Base-by-base conservation (phyloP, 2,113 vertebrate genomes). In the Chionodraco myersi region DNA sequence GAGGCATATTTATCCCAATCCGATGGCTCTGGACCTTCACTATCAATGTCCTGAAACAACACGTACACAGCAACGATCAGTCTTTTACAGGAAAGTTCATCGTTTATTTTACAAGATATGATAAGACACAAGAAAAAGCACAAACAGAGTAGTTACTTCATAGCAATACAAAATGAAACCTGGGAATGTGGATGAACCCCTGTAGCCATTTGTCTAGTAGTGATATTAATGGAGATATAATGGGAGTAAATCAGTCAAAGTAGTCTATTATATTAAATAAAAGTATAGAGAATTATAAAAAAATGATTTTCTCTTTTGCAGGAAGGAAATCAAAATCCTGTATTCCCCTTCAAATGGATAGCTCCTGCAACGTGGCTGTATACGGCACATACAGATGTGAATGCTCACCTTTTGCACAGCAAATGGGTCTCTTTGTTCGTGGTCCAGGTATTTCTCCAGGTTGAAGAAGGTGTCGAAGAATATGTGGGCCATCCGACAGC, bases 391-490 rank as follows among this genome's bases (percentile, higher is more conserved):
- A 59, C 23, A 26, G 36, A n/a, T 36, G 36, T 5, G 75, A 10
- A 45, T 62, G 34, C 68, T 30, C 93, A 99, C 98, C 98, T 99
- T 99, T 92, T 99, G 98, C 91, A 99, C 94, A 64, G 97, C 97
- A 95, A 99, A 99, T 48, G 98, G 98, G 94, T 99, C 98, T 92
- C 97, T 96, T 91, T 99, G 98, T 84, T 99, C 98, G 51, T 99
- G 98, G 95, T 99, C 98, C 95, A 99, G 95, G 64, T 99, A 99
- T 53, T 99, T 99, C 93, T 99, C 98, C 89, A 99, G 94, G 91
- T 99, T 99, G 90, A 99, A 99, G 94, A 99, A 99, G 45, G 98
- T 99, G 92, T 99, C 98, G 56, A 96, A 98, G 92, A 99, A 99
- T 72, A 99, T 97, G 77, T 99, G 97, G 79, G 97, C 97, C 98